Conservation (phyloP, 2,888 invertebrate genomes). For the Lasioglossum morio region DNA sequence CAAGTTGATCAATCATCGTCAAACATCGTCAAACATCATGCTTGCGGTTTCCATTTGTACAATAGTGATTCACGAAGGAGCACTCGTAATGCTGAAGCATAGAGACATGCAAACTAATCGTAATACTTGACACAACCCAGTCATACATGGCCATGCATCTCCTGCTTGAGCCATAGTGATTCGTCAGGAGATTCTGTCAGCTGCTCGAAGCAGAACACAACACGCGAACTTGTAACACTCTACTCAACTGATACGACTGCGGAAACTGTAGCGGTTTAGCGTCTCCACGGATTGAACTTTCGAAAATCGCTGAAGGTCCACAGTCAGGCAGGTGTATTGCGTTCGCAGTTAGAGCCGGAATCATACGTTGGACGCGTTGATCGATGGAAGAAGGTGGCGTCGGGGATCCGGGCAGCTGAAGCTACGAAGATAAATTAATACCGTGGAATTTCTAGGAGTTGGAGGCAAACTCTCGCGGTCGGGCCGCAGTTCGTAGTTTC, state of each 20-base stretch:
- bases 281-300: background rate
- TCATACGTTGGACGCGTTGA: conserved; percentile 69
- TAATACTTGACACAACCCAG: background rate
- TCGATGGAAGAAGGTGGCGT: conserved; percentile 64
- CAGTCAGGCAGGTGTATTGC: background rate
- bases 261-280: too few species aligned
- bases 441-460: conserved; percentile 72
- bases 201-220: background rate
- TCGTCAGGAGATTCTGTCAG: background rate
- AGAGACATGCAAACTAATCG: background rate
- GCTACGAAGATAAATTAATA: conserved; percentile 79
- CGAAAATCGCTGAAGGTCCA: background rate
- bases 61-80: background rate
- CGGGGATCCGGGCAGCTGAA: conserved; percentile 57
- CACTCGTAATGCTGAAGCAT: background rate
- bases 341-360: conserved; percentile 38
- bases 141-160: background rate
- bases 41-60: background rate
- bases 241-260: background rate
- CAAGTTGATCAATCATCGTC: background rate
- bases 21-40: background rate
- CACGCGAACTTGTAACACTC: background rate
- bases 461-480: conserved; percentile 71
- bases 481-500: conserved; percentile 50
- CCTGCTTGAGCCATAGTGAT: background rate